A percentile compares a stretch with the other conserved stretches of the same genome.
Evolutionary conservation across 1,140 invertebrate species (phyloP).

Genomic region (Amyelois transitella): DNA sequence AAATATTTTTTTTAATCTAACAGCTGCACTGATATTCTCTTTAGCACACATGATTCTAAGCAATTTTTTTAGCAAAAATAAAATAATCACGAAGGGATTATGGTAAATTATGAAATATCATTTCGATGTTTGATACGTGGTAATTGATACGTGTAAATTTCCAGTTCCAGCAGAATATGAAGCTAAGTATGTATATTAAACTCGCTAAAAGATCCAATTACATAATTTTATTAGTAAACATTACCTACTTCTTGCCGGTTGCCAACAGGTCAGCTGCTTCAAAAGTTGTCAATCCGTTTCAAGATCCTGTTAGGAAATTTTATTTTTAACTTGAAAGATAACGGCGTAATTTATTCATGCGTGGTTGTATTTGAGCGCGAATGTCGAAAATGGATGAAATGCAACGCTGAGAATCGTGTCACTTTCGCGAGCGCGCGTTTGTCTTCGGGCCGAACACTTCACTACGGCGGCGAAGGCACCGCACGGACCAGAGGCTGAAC

Average conservation of each 20-base stretch:
- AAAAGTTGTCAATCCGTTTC: not conserved
- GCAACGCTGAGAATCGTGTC: not conserved
- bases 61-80: too few relatives aligned
- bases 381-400: not conserved
- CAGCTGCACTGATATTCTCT: too few relatives aligned
- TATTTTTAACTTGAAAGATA: not conserved
- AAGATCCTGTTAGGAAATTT: not conserved
- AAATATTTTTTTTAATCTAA: too few relatives aligned
- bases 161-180: too few relatives aligned
- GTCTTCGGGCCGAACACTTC: not conserved
- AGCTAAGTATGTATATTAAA: not conserved
- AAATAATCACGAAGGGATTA: too few relatives aligned
- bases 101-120: too few relatives aligned
- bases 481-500: not conserved
- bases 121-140: too few relatives aligned
- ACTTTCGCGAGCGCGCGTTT: conserved; percentile 7
- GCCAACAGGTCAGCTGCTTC: not conserved
- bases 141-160: too few relatives aligned
- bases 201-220: not conserved
- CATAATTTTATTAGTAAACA: conserved; percentile 11
- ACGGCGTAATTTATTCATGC: not conserved
- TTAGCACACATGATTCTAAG: too few relatives aligned
- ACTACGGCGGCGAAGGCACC: not conserved
- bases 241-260: conserved; percentile 2
- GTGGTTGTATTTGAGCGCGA: not conserved